Percentiles rank a stretch among this genome's conserved stretches.
Evolutionary conservation across 2,888 invertebrate genomes (phyloP).

Genomic region (Sarcophaga subvicina): DNA sequence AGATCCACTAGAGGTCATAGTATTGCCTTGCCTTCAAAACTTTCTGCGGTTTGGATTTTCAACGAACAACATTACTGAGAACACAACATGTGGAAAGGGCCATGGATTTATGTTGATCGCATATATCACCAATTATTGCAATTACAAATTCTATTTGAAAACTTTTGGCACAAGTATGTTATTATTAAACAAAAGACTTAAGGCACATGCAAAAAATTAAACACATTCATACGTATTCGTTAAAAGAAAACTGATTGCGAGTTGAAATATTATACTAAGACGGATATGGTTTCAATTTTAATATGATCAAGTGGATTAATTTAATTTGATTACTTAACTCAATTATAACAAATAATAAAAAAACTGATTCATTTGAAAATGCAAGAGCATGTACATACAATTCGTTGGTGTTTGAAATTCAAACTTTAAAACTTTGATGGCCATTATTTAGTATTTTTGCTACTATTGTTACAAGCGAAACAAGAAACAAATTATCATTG

Average conservation of each 20-base stretch:
- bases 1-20: no score
- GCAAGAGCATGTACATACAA: neutral
- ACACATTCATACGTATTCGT: neutral
- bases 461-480: neutral
- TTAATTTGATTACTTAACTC: conserved; percentile 34
- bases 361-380: conserved; percentile 5
- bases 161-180: no score
- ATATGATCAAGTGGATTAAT: conserved; percentile 23
- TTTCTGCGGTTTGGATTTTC: no score
- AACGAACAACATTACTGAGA: no score
- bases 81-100: no score
- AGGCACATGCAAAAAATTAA: conserved; percentile 39
- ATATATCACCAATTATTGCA: no score
- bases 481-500: conserved; percentile 25
- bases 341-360: conserved; percentile 28
- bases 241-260: neutral
- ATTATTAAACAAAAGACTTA: neutral
- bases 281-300: conserved; percentile 51
- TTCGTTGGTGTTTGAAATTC: neutral
- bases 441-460: conserved; percentile 8
- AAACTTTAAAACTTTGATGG: conserved; percentile 13
- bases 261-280: conserved; percentile 1
- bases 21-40: no score
- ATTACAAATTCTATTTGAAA: no score
- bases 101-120: no score